phyloP scores from a whole-genome alignment of 2,888 invertebrate genomes.

The Vesta saturnalis region DNA sequence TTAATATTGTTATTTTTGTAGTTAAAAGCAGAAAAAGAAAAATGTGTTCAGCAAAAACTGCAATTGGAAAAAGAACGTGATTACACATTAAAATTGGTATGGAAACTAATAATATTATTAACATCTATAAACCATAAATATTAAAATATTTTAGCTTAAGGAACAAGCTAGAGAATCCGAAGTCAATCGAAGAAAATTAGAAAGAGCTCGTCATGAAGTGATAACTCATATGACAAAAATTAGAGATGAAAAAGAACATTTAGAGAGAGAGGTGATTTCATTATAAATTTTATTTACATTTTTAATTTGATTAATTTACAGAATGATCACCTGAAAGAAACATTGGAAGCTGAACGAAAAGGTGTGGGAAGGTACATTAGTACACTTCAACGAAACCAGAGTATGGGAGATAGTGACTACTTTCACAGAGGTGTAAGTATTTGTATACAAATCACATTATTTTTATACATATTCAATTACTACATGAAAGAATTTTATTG shows the following conservation, averaged over 20 bases:
- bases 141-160: constrained; percentile 62
- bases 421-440: constrained; percentile 48
- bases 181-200: constrained; percentile 65
- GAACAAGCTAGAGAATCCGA: constrained; percentile 68
- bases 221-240: constrained; percentile 69
- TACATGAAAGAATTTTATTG: background rate
- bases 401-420: constrained; percentile 19
- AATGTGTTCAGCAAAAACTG: constrained; percentile 61
- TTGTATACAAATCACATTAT: constrained; percentile 7
- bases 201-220: constrained; percentile 68
- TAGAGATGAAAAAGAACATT: constrained; percentile 66
- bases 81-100: constrained; percentile 63
- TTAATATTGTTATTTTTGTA: constrained; percentile 51
- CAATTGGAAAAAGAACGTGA: constrained; percentile 63
- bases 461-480: too few relatives aligned
- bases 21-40: constrained; percentile 64
- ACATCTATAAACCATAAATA: background rate
- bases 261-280: constrained; percentile 66
- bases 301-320: constrained; percentile 51
- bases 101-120: constrained; percentile 27
- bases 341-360: constrained; percentile 64
- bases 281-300: background rate
- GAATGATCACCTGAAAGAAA: constrained; percentile 69
- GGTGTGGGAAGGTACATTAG: constrained; percentile 62
- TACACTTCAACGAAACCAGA: constrained; percentile 22